Conservation (phyloP, 2,797 vertebrate species). For the Chaetodon trifasciatus region DNA sequence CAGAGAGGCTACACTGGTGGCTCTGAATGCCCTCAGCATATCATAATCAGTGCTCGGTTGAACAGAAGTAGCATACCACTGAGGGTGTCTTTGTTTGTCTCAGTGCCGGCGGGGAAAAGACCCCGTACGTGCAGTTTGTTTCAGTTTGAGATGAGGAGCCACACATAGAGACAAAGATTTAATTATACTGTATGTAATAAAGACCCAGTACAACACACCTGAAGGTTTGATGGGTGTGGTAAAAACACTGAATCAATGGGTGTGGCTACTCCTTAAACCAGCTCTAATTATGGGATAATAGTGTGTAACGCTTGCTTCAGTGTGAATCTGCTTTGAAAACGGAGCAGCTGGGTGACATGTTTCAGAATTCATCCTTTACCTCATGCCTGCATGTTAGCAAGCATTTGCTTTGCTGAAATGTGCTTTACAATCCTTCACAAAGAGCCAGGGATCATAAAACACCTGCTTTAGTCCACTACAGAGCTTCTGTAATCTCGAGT, state of each 20-base stretch:
- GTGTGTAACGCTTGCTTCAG: conserved; percentile 19
- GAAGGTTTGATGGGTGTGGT: conserved; percentile 64
- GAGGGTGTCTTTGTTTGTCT: conserved; percentile 42
- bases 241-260: conserved; percentile 58
- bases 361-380: background rate
- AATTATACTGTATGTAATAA: conserved; percentile 51
- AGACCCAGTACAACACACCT: conserved; percentile 50
- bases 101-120: background rate
- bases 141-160: conserved; percentile 30
- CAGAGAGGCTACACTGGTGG: conserved; percentile 47
- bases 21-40: conserved; percentile 25
- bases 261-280: conserved; percentile 43
- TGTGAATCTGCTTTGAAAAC: conserved; percentile 35
- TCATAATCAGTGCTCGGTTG: conserved; percentile 19
- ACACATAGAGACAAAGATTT: conserved; percentile 42
- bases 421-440: background rate
- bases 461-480: conserved; percentile 1
- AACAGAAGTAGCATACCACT: conserved; percentile 19
- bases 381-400: background rate
- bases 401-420: background rate
- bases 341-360: conserved; percentile 21
- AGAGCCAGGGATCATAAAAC: background rate
- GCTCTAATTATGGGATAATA: conserved; percentile 69
- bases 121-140: conserved; percentile 3
- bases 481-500: background rate